Base-by-base conservation (phyloP, 2,888 invertebrate genomes). In the Mythimna impura region DNA sequence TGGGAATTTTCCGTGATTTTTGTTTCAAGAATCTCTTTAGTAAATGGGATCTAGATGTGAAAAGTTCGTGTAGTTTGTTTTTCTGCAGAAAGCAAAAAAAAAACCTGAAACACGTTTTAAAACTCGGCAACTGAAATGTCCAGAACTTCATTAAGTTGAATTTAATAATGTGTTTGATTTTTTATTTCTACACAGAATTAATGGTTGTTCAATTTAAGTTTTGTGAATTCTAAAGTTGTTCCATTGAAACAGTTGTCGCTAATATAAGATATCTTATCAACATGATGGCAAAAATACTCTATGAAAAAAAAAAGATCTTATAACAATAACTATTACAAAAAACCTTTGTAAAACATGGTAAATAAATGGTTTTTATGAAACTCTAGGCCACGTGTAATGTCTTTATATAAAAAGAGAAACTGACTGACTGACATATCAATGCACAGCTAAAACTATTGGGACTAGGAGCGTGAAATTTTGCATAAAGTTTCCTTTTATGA, bases 1-100 rank as follows among this genome's bases (percentile, higher is more conserved):
- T 10, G 78, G 65, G 68, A 74, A 74, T 71, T 63, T 34, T 40
- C 68, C 10, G 68, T 57, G 66, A 74, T 81, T 81, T 81, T 73
- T 78, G 61, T 67, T 80, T 61, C 36, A 67, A 76, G 66, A 63
- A 70, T 64, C 74, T 68, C 54, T 78, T 64, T 73, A 64, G 64
- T 30, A 68, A 78, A 79, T 66, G 57, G 65, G 64, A 65, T 72
- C 43, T 57, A 58, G 34, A 52, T 43, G 47, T 54, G 17, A 50
- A 74, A 73, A 77, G 25, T 36, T 72, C 14, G 36, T 36, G 14
- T 17, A 20, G 64, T 52, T 65, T 34, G 7, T 34, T 62, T 74
- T 76, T 43, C 10, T 14, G 25, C 22, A 17, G 22, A 50, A 40
- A 61, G 17, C 5, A 12, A 14, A 36, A 57, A 55, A 73, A 66